Percentiles rank a stretch among this genome's conserved stretches.
Conservation (phyloP, 2,113 vertebrate species). For the Anoura caudifer region DNA sequence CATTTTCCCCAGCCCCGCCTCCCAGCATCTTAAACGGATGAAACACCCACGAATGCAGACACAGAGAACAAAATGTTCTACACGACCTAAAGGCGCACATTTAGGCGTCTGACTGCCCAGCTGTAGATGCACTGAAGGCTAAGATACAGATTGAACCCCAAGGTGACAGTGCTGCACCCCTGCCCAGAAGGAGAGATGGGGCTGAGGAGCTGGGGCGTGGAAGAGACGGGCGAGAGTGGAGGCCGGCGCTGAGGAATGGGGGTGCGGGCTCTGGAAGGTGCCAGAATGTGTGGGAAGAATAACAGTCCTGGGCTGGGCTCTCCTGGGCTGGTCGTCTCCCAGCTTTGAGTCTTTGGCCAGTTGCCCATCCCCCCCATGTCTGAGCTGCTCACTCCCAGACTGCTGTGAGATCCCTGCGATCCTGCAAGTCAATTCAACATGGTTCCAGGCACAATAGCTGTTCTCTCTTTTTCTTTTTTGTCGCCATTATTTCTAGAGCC, state of each 20-base stretch:
- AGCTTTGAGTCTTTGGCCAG: not conserved
- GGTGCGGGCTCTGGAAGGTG: not conserved
- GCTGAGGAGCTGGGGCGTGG: not conserved
- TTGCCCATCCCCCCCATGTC: accelerated
- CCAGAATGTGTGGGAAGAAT: accelerated
- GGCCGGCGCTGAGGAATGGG: accelerated
- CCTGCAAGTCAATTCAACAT: accelerated
- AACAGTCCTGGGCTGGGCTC: not conserved
- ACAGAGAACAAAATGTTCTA: not conserved
- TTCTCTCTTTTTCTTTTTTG: not conserved
- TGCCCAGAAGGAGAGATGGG: accelerated
- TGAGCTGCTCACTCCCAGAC: not conserved
- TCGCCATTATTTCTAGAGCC: not conserved
- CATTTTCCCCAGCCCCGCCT: not conserved
- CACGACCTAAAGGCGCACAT: accelerated
- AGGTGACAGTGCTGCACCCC: accelerated
- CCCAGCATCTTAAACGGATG: not conserved
- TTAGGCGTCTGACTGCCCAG: not conserved
- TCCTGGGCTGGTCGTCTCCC: not conserved
- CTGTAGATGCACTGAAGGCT: not conserved
- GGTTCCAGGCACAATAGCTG: not conserved
- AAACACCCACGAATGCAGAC: not conserved
- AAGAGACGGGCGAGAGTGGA: not conserved
- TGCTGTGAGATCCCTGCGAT: accelerated
- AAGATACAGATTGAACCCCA: not conserved